Base-by-base conservation (phyloP, 1,140 invertebrate species). In the Acromyrmex charruanus region DNA sequence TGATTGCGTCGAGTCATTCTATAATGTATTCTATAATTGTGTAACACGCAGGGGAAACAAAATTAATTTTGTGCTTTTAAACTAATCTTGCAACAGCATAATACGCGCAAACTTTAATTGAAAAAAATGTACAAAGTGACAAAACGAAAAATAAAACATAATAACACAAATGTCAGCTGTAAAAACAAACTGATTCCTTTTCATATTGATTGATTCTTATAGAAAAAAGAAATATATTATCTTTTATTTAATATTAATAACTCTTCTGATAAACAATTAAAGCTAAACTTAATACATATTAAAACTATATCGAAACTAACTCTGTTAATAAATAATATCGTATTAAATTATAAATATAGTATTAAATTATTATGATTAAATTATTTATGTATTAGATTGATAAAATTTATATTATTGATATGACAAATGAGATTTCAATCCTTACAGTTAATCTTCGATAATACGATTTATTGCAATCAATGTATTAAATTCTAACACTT, bases 41-140 rank as follows among this genome's bases (percentile, higher is more conserved):
- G 16, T 18, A 77, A 77, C 2, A 6, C 2, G 31, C 5, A 35
- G 58, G 9, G 3, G 3, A 75, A 59, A 44, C 58, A 77, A 61
- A 77, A 61, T 63, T 77, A 77, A 49, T 77, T 49, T 77, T 77
- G 49, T 25, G 31, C 14, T 39, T 39, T 63, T 61, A 44, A 59
- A 61, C n/a, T 59, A 63, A 77, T 12, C 14, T 74, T 53, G 10
- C 18, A 3, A 35, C 1, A 35, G 16, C 5, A 53, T 25, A 51
- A 12, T n/a, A 53, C 4, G 6, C 28, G 16, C 12, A 16, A 77
- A 61, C 12, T 44, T 16, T 3, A 3, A 44, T 16, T 14, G n/a
- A 44, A 61, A 77, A 49, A 77, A 25, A 77, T 59, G 1, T 16
- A 55, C 14, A 16, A 5, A 35, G 9, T 66, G 12, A 75, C 5